These are phyloP conservation scores for Drosophila conformis DNA, from an alignment of 2,888 invertebrate species.

Conservation along the genomic window DNA sequence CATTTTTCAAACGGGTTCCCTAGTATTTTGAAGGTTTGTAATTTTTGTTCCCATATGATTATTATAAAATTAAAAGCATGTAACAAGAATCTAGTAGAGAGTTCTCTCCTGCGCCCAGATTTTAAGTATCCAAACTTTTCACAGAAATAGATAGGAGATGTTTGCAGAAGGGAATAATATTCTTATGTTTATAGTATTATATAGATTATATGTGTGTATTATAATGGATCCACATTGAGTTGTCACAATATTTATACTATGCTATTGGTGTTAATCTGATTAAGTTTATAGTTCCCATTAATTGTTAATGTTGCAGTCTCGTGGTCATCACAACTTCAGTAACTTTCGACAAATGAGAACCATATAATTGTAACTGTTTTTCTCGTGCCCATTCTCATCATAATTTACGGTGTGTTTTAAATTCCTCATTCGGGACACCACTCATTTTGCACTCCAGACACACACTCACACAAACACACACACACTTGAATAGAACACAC, in stretches of 20 bases:
- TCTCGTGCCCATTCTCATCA: not conserved
- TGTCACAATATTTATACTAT: not conserved
- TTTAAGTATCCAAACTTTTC: not conserved
- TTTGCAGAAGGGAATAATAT: not conserved
- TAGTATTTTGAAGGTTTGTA: not conserved
- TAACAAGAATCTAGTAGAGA: not conserved
- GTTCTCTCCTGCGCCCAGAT: not conserved
- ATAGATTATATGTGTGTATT: not conserved
- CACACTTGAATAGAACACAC: slow-evolving; percentile 50
- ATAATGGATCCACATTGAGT: not conserved
- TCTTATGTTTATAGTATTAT: not conserved
- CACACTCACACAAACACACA: slow-evolving; percentile 10
- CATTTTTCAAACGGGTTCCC: no score
- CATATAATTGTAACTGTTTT: not conserved
- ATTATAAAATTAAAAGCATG: not conserved
- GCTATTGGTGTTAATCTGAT: not conserved
- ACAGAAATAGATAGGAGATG: not conserved
- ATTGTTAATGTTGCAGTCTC: not conserved
- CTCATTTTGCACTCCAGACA: slow-evolving; percentile 34
- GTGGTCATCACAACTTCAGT: not conserved
- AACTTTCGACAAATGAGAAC: not conserved
- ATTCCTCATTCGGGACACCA: slow-evolving; percentile 7
- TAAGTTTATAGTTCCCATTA: not conserved
- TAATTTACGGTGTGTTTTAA: slow-evolving; percentile 26
- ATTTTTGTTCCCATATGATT: no score